These are phyloP conservation scores for Silurus meridionalis DNA, from an alignment of 2,113 vertebrate genomes.

Conservation along the genomic window DNA sequence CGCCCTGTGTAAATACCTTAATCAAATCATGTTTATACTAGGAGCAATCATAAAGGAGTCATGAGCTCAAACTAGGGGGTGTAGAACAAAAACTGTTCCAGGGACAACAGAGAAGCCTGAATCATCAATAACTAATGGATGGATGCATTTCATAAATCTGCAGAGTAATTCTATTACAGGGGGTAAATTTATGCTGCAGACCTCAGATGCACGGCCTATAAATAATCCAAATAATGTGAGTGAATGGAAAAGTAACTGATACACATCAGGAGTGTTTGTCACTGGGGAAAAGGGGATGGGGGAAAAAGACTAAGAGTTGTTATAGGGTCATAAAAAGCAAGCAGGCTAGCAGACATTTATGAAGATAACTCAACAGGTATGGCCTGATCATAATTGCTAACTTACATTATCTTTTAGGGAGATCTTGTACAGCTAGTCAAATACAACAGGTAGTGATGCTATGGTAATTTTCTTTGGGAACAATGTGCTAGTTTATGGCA, in stretches of 20 bases:
- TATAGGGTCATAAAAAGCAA: not conserved
- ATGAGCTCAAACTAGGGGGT: not conserved
- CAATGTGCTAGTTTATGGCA: not conserved
- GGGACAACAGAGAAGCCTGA: slow-evolving; percentile 27
- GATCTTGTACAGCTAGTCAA: not conserved
- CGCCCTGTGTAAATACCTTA: slow-evolving; percentile 37
- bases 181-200: slow-evolving; percentile 39
- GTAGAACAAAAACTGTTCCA: slow-evolving; percentile 8
- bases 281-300: not conserved
- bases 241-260: slow-evolving; percentile 7
- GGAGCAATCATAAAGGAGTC: not conserved
- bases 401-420: not conserved
- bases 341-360: not conserved
- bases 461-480: not conserved
- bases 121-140: slow-evolving; percentile 30
- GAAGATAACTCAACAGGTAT: not conserved
- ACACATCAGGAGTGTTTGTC: not conserved
- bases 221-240: slow-evolving; percentile 44
- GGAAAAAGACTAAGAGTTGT: slow-evolving; percentile 12
- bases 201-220: slow-evolving; percentile 30
- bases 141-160: slow-evolving; percentile 43
- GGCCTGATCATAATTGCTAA: not conserved
- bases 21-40: slow-evolving; percentile 23
- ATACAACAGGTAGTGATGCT: not conserved
- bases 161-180: slow-evolving; percentile 46